These are phyloP conservation scores for Sminthurides aquaticus DNA, from an alignment of 2,888 invertebrate species.

Conservation along the genomic window DNA sequence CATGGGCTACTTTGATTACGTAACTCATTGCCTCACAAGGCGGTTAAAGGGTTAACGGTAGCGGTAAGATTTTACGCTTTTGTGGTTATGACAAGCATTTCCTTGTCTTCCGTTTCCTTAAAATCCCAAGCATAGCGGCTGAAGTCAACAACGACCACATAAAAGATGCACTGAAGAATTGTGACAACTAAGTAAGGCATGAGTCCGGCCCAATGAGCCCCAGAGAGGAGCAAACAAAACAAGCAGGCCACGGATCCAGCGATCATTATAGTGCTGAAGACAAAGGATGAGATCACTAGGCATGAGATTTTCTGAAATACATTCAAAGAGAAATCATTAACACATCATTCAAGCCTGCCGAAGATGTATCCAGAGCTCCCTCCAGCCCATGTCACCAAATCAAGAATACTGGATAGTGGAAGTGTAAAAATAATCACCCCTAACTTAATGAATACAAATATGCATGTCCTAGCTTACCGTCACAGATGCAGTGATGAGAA, in stretches of 20 bases:
- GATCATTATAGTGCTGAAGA: slow-evolving; percentile 31
- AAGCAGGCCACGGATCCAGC: slow-evolving; percentile 34
- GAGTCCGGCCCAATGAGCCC: slow-evolving; percentile 27
- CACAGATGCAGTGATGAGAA: slow-evolving; percentile 24
- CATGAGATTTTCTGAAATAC: slow-evolving; percentile 27
- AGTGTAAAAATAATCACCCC: too few relatives aligned
- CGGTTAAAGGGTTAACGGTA: too few relatives aligned
- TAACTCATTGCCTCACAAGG: too few relatives aligned
- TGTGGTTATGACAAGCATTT: slow-evolving; percentile 31
- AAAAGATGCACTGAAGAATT: slow-evolving; percentile 31
- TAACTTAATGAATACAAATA: too few relatives aligned
- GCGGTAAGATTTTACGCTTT: slow-evolving; percentile 26
- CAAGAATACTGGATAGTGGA: too few relatives aligned
- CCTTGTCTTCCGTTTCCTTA: slow-evolving; percentile 29
- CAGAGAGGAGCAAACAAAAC: slow-evolving; percentile 29
- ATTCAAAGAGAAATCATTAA: slow-evolving; percentile 5
- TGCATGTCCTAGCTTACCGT: slow-evolving; percentile 27
- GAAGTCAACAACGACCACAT: slow-evolving; percentile 31
- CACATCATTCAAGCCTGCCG: too few relatives aligned
- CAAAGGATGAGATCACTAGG: slow-evolving; percentile 29
- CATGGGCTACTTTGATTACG: too few relatives aligned
- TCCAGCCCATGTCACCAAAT: too few relatives aligned
- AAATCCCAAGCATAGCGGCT: slow-evolving; percentile 30
- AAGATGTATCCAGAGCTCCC: too few relatives aligned
- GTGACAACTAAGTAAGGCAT: slow-evolving; percentile 30